Evolutionary conservation across 1,140 invertebrate genomes (phyloP).

Genomic region (Choristoneura fumiferana): DNA sequence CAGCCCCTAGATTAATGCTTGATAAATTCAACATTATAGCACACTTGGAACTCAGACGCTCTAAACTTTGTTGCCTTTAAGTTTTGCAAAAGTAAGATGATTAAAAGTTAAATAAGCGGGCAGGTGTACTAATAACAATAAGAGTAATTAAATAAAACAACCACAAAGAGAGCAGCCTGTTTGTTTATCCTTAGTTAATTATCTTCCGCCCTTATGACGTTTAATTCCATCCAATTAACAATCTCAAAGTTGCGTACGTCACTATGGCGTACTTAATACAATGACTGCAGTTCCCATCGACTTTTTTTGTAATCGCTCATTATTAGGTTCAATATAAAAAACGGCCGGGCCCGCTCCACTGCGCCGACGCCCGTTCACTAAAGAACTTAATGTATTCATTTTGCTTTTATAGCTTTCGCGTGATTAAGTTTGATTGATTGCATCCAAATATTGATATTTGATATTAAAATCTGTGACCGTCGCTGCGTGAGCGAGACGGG

Average conservation of each 20-base stretch:
- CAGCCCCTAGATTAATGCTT: too few species aligned
- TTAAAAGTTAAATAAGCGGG: too few species aligned
- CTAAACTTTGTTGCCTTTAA: too few species aligned
- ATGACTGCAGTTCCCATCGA: constrained; percentile 24
- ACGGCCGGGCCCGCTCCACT: constrained; percentile 45
- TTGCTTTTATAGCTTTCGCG: constrained; percentile 74
- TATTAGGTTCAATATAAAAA: constrained; percentile 60
- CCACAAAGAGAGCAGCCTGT: background rate
- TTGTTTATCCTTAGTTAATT: constrained; percentile 14
- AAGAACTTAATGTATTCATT: constrained; percentile 73
- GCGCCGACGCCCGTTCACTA: constrained; percentile 50
- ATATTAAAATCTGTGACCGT: constrained; percentile 55
- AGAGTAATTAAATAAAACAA: constrained; percentile 10
- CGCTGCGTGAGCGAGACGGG: constrained; percentile 27
- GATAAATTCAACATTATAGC: too few species aligned
- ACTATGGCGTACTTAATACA: constrained; percentile 22
- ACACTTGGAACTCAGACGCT: too few species aligned
- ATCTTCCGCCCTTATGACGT: constrained; percentile 17
- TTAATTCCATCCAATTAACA: constrained; percentile 24
- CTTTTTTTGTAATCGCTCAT: constrained; percentile 67
- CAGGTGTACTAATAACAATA: background rate
- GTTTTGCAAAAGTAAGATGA: too few species aligned
- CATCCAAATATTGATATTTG: constrained; percentile 74
- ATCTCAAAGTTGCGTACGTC: constrained; percentile 23
- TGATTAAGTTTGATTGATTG: constrained; percentile 77